phyloP scores from a whole-genome alignment of 1,140 invertebrate genomes.

The Heliconius hermathena region DNA sequence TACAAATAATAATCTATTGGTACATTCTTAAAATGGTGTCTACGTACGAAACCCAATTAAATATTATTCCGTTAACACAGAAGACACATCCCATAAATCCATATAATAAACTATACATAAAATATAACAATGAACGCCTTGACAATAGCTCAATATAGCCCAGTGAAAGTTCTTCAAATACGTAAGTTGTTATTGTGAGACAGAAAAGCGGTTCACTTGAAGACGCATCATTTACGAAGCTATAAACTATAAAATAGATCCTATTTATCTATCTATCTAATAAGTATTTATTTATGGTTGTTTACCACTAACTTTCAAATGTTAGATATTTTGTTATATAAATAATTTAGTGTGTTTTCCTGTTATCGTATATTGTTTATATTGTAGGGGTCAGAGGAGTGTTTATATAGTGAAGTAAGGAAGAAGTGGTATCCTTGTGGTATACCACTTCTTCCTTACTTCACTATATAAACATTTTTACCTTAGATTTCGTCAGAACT shows the following conservation, averaged over 20 bases:
- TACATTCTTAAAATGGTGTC: no score
- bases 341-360: no score
- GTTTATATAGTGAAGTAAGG: no score
- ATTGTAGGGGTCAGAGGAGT: no score
- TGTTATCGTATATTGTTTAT: no score
- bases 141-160: conserved; percentile 18
- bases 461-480: no score
- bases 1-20: no score
- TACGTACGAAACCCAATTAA: not conserved
- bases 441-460: no score
- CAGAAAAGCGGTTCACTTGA: conserved; percentile 3
- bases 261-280: not conserved
- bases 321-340: no score
- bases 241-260: not conserved
- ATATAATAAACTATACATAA: conserved; percentile 1
- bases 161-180: conserved; percentile 29
- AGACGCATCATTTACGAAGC: not conserved
- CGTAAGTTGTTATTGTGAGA: not conserved
- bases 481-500: no score
- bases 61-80: not conserved
- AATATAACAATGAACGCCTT: conserved; percentile 26
- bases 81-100: not conserved
- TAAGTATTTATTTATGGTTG: not conserved
- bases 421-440: no score
- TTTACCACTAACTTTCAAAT: not conserved